A percentile compares a stretch with the other conserved stretches of the same genome.
phyloP scores from a whole-genome alignment of 2,797 vertebrate genomes.

The Cyclura pinguis region DNA sequence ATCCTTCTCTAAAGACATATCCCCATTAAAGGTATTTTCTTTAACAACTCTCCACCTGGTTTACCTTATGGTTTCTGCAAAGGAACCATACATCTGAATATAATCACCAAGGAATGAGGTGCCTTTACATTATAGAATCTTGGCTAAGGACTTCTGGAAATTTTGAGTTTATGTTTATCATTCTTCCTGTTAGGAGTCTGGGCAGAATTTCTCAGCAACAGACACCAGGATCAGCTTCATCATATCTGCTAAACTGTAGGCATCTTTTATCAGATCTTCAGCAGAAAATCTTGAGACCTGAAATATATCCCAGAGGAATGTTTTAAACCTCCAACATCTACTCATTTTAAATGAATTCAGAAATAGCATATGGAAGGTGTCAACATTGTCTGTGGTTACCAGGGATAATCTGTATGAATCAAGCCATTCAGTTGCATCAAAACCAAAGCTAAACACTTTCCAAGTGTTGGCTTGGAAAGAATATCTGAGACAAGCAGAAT shows the following conservation, averaged over 20 bases:
- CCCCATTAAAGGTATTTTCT: slow-evolving; percentile 22
- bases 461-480: not conserved
- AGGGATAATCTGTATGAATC: not conserved
- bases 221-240: slow-evolving; percentile 28
- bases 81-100: slow-evolving; percentile 39
- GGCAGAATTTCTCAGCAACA: slow-evolving; percentile 28
- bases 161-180: slow-evolving; percentile 37
- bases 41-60: slow-evolving; percentile 42
- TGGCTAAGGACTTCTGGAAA: slow-evolving; percentile 34
- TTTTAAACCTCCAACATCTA: not conserved
- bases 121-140: slow-evolving; percentile 40
- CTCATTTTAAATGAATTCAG: not conserved
- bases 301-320: not conserved
- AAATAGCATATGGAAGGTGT: not conserved
- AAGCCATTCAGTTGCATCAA: not conserved
- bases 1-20: slow-evolving; percentile 29
- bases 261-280: slow-evolving; percentile 25
- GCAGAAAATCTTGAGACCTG: not conserved
- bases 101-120: slow-evolving; percentile 19
- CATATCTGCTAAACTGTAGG: slow-evolving; percentile 31
- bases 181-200: slow-evolving; percentile 11
- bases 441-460: not conserved
- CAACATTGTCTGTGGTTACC: not conserved
- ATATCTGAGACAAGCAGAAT: not conserved
- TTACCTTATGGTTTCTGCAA: slow-evolving; percentile 24